Base-by-base conservation (phyloP, 2,113 vertebrate genomes). In the Gopherus flavomarginatus region DNA sequence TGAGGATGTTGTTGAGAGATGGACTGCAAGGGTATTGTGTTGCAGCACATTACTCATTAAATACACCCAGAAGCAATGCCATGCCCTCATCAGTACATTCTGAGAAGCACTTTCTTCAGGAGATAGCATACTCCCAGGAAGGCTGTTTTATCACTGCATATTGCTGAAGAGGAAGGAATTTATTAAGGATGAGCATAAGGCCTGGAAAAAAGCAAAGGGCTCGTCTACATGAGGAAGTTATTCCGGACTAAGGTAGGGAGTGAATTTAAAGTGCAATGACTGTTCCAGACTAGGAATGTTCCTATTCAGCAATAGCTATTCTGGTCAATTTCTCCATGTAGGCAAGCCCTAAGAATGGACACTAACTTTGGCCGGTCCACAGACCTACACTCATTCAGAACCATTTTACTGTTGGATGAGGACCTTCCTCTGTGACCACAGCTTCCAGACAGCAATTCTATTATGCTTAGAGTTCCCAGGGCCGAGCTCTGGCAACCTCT, bases 391-490 rank as follows among this genome's bases (percentile, higher is more conserved):
- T 1, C 49, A 26, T 79, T 56, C 2, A 0, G 19, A 44, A 89
- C 35, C 1, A 1, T 26, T 65, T 83, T 56, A 1, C 26, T 29
- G 21, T 38, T 56, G 88, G 69, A 57, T 2, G 11, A 1, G 8
- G 72, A 5, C 8, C 16, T 65, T 56, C 62, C 19, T 13, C 47
- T 26, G 54, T 44, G 83, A 29, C 72, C 0, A 0, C 56, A 47
- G 79, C 50, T 86, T 83, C 35, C 50, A 59, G 57, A 12, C 16
- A n/a, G 65, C 65, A 53, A 24, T n/a, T 10, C 69, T 44, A 50
- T 0, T 0, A 19, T 22, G 4, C 0, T 35, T 8, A 22, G n/a
- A 0, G 1, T 59, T 21, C 12, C 72, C 1, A 1, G 29, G 50
- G n/a, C 62, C 9, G 0, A 1, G 57, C 49, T 80, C 69, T 4